phyloP scores from a whole-genome alignment of 2,797 vertebrate species.

The Alfaro cultratus region DNA sequence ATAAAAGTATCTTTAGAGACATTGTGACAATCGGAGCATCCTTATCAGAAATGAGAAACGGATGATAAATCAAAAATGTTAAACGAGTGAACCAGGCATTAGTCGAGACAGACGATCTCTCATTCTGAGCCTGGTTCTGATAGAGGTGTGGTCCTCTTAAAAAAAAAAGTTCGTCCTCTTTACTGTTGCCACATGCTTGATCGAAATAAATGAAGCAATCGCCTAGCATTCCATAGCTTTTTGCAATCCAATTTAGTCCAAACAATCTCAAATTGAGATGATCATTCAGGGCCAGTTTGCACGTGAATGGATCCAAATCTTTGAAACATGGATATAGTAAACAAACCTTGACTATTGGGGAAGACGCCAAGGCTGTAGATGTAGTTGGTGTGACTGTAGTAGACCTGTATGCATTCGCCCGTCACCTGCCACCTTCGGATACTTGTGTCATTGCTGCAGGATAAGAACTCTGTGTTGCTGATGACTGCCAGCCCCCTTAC shows the following conservation, averaged over 20 bases:
- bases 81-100: no score
- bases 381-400: constrained; percentile 95
- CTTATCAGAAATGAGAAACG: no score
- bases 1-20: no score
- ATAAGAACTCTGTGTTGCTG: constrained; percentile 92
- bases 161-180: background rate
- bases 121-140: background rate
- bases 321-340: background rate
- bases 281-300: background rate
- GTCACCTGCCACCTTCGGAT: constrained; percentile 93
- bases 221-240: background rate
- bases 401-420: constrained; percentile 92
- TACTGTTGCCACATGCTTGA: background rate
- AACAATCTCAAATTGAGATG: background rate
- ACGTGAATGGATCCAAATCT: background rate
- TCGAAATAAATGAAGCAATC: background rate
- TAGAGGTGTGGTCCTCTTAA: background rate
- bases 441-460: constrained; percentile 95
- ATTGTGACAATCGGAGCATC: no score
- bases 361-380: constrained; percentile 95
- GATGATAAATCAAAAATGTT: no score
- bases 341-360: constrained; percentile 89
- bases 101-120: background rate
- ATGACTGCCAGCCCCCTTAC: constrained; percentile 93
- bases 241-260: background rate